Percentiles rank a stretch among this genome's conserved stretches.
Evolutionary conservation across 2,888 invertebrate genomes (phyloP).

Genomic region (Eilema sororculum): DNA sequence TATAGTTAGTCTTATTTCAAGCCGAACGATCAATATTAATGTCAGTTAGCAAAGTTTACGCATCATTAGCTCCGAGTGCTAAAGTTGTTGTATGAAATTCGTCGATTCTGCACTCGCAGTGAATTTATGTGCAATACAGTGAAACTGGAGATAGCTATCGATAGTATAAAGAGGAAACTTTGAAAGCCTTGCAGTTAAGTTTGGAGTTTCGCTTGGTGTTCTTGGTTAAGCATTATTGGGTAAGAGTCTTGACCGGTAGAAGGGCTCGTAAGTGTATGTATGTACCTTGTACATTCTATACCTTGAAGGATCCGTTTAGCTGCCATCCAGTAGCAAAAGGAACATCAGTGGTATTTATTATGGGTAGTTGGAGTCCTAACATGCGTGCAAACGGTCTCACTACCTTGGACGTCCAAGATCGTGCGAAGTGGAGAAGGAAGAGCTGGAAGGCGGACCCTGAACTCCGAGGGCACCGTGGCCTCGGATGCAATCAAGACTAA

Average conservation of each 20-base stretch:
- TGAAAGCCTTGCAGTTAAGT: conserved; percentile 2
- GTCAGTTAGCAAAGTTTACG: conserved; percentile 65
- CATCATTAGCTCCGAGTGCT: conserved; percentile 61
- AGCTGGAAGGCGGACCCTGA: too few relatives aligned
- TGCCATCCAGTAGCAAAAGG: too few relatives aligned
- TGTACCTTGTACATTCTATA: too few relatives aligned
- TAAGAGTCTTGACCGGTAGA: background rate
- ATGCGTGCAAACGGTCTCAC: too few relatives aligned
- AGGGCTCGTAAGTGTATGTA: too few relatives aligned
- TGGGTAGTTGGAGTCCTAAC: too few relatives aligned
- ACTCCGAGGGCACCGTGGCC: too few relatives aligned
- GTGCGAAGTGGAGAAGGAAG: too few relatives aligned
- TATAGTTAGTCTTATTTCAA: conserved; percentile 14
- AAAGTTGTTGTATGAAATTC: conserved; percentile 52
- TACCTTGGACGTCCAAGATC: too few relatives aligned
- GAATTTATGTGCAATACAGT: conserved; percentile 51
- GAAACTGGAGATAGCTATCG: conserved; percentile 19
- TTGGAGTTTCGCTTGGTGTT: conserved; percentile 11
- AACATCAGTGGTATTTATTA: too few relatives aligned
- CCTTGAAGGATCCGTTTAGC: too few relatives aligned
- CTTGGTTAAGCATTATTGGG: background rate
- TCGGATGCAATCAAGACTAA: too few relatives aligned
- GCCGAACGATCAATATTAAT: conserved; percentile 53
- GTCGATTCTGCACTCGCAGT: conserved; percentile 47
- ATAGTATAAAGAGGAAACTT: conserved; percentile 20